A percentile compares a stretch with the other conserved stretches of the same genome.
These are phyloP conservation scores for Sisor rabdophorus DNA, from an alignment of 2,113 vertebrate genomes.

Conservation along the genomic window DNA sequence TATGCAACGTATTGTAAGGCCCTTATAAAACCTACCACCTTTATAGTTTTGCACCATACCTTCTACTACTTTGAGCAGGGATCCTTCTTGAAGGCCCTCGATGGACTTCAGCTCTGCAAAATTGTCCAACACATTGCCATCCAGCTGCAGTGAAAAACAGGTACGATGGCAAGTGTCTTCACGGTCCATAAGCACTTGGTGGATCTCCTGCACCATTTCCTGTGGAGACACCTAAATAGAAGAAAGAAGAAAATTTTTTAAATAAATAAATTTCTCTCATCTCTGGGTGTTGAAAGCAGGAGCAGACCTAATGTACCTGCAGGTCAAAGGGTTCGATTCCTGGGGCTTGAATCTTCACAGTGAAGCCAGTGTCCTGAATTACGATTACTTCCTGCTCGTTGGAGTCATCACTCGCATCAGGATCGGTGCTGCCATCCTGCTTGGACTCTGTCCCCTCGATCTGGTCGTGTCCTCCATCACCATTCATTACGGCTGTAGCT, in stretches of 20 bases:
- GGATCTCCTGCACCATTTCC: conserved; percentile 99
- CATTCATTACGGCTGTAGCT: conserved; percentile 84
- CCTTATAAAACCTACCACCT: no score
- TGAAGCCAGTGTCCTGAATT: conserved; percentile 97
- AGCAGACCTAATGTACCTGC: conserved; percentile 73
- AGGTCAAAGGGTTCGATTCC: conserved; percentile 91
- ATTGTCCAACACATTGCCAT: conserved; percentile 94
- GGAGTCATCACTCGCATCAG: conserved; percentile 76
- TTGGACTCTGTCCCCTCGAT: conserved; percentile 68
- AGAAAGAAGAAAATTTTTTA: neutral
- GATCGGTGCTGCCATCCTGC: conserved; percentile 76
- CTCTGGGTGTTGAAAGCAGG: neutral
- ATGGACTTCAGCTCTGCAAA: conserved; percentile 97
- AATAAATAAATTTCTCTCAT: neutral
- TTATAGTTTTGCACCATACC: conserved; percentile 66
- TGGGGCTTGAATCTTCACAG: conserved; percentile 90
- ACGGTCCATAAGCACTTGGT: conserved; percentile 95
- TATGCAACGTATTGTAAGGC: no score
- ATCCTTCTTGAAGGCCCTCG: conserved; percentile 93
- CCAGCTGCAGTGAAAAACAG: conserved; percentile 95
- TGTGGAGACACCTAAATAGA: conserved; percentile 87
- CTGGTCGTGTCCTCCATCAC: conserved; percentile 73
- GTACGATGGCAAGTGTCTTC: conserved; percentile 97
- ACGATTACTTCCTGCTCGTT: conserved; percentile 97
- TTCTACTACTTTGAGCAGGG: conserved; percentile 93